These are phyloP conservation scores for Dynastes grantii DNA, from an alignment of 2,888 invertebrate genomes.

Conservation along the genomic window DNA sequence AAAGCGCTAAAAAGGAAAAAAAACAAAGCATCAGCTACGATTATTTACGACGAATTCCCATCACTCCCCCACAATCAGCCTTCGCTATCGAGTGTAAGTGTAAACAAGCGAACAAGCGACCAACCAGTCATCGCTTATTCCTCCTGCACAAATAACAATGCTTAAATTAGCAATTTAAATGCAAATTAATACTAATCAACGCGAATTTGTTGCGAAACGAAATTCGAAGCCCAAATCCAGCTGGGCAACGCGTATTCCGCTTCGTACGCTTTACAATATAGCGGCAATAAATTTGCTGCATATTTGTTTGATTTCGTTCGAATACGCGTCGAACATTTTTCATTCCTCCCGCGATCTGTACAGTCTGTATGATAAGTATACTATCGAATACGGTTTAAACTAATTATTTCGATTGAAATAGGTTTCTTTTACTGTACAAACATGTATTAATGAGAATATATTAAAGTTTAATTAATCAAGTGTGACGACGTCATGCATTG, in stretches of 20 bases:
- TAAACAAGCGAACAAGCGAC: constrained; percentile 12
- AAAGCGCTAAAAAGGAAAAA: background rate
- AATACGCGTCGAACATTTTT: background rate
- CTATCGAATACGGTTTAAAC: no score
- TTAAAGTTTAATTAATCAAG: no score
- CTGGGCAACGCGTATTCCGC: background rate
- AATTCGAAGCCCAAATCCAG: background rate
- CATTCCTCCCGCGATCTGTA: no score
- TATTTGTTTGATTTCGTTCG: constrained; percentile 28
- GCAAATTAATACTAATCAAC: constrained; percentile 45
- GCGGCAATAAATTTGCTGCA: constrained; percentile 17
- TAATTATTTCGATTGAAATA: no score
- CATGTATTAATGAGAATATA: no score
- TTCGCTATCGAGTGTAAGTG: background rate
- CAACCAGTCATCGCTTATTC: background rate
- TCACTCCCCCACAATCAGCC: background rate
- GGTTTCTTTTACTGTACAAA: no score
- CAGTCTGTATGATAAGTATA: no score
- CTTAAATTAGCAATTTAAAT: constrained; percentile 40
- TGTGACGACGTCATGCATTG: no score
- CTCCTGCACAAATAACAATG: constrained; percentile 13
- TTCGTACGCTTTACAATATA: background rate
- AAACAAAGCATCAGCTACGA: background rate
- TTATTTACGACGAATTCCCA: background rate
- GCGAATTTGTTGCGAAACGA: constrained; percentile 17